Evolutionary conservation across 2,797 vertebrate genomes (phyloP).

Genomic region (Stomatorhinus walkeri): DNA sequence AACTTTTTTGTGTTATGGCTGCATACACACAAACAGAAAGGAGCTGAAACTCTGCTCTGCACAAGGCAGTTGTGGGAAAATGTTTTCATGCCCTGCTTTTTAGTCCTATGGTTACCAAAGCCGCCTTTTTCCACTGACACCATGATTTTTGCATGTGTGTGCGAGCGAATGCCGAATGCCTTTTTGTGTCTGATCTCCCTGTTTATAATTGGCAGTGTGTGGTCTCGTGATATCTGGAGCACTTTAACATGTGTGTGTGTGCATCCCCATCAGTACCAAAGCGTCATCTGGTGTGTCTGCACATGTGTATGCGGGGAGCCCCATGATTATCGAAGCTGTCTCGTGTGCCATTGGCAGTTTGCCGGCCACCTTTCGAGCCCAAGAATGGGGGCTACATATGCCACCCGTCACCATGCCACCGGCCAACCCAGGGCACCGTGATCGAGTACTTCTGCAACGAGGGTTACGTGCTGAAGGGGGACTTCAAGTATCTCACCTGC

Average conservation of each 20-base stretch:
- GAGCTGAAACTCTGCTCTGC: not conserved
- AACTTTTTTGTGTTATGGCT: not conserved
- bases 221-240: not conserved
- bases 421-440: constrained; percentile 79
- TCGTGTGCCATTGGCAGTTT: constrained; percentile 59
- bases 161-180: not conserved
- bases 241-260: constrained; percentile 1
- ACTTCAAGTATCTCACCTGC: constrained; percentile 94
- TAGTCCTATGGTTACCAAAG: not conserved
- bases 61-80: not conserved
- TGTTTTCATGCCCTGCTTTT: not conserved
- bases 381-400: constrained; percentile 94
- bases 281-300: not conserved
- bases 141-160: not conserved
- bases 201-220: not conserved
- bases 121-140: not conserved
- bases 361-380: constrained; percentile 80
- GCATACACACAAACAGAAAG: not conserved
- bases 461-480: constrained; percentile 87
- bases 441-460: constrained; percentile 94
- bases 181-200: not conserved
- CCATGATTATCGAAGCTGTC: not conserved
- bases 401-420: constrained; percentile 83
- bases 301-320: not conserved
- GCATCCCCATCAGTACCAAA: not conserved